These are phyloP conservation scores for Cephonodes hylas DNA, from an alignment of 2,888 invertebrate species.

Conservation along the genomic window DNA sequence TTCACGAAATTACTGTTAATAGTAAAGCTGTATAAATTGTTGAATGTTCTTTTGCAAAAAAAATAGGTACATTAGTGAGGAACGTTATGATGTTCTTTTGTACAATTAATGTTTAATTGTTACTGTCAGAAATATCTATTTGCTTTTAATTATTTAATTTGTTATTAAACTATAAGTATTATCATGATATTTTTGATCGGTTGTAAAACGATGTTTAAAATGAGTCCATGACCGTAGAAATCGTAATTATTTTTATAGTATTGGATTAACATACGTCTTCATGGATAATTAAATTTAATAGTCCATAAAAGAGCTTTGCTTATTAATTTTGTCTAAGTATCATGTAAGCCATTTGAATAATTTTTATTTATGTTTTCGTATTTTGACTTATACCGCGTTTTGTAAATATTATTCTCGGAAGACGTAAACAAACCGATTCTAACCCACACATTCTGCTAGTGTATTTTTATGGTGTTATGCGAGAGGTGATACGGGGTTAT, in stretches of 20 bases:
- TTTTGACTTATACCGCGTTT: neutral
- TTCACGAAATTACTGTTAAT: too few species aligned
- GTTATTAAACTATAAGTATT: too few species aligned
- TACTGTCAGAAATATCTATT: too few species aligned
- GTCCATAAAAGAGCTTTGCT: neutral
- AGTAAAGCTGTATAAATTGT: too few species aligned
- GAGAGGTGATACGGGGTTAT: conserved; percentile 60
- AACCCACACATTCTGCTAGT: conserved; percentile 23
- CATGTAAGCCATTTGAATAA: neutral
- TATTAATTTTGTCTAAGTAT: neutral
- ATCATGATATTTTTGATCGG: too few species aligned
- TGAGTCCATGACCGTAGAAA: neutral
- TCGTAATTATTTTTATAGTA: neutral
- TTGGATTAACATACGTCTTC: neutral
- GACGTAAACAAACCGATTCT: conserved; percentile 4
- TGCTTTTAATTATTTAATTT: too few species aligned
- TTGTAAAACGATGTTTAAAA: neutral
- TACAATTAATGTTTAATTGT: too few species aligned
- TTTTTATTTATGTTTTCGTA: neutral
- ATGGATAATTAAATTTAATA: neutral
- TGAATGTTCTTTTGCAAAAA: too few species aligned
- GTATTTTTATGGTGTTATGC: conserved; percentile 68
- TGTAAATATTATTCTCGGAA: conserved; percentile 6
- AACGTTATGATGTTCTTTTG: too few species aligned
- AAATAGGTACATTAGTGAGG: too few species aligned